Base-by-base conservation (phyloP, 2,888 invertebrate genomes). In the Ditula angustiorana region DNA sequence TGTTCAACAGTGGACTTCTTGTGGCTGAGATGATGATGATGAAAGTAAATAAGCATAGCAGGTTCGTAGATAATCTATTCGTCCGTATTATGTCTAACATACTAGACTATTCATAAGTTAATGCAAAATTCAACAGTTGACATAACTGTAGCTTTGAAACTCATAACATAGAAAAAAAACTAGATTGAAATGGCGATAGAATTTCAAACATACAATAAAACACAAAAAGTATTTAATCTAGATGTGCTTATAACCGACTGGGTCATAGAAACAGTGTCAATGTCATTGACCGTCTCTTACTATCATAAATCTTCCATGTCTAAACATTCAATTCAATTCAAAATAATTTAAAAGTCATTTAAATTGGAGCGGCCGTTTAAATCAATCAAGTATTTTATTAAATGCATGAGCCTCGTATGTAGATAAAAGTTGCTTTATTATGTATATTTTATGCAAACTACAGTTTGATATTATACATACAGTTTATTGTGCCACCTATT, bases 201-300 rank as follows among this genome's bases (percentile, higher is more conserved):
- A n/a, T n/a, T n/a, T n/a, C n/a, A n/a, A n/a, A n/a, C n/a, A n/a
- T n/a, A n/a, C n/a, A n/a, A n/a, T n/a, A n/a, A n/a, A n/a, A n/a
- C n/a, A n/a, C n/a, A n/a, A n/a, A n/a, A n/a, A n/a, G n/a, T n/a
- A 24, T 24, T 24, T 2, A 4, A 24, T 24, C 35, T 35, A 33
- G 33, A 33, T 33, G 10, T 33, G n/a, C 35, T 35, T 35, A 35
- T 13, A 35, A 8, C 5, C 7, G 23, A 49, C 28, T 21, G 49
- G 55, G 61, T 62, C 62, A 26, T 13, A 24, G 19, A 59, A 81
- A 79, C 63, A 74, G 76, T 78, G 81, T 80, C 81, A 81, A 81
- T 80, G 81, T 74, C 76, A 74, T 52, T 78, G 77, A 81, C 78
- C 76, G 67, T 60, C 58, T 71, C 63, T 60, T 49, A 24, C 23